A percentile compares a stretch with the other conserved stretches of the same genome.
phyloP scores from a whole-genome alignment of 2,797 vertebrate species.

The Danio choprae region DNA sequence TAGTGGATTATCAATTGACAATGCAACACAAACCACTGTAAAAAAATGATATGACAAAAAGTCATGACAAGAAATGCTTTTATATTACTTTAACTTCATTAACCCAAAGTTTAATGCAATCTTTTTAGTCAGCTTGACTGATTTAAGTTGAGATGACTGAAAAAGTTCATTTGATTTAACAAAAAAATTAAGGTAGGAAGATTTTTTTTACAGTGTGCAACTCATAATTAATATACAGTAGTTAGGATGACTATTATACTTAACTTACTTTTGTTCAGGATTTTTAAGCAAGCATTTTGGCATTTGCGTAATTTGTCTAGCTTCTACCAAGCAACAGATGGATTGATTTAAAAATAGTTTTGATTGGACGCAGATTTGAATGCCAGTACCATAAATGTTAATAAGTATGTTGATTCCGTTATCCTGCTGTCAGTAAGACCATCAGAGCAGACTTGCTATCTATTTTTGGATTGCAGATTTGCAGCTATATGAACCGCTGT shows the following conservation, averaged over 20 bases:
- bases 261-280: not conserved
- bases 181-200: too few relatives aligned
- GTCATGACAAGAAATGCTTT: too few relatives aligned
- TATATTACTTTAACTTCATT: too few relatives aligned
- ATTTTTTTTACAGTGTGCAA: too few relatives aligned
- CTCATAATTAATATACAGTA: not conserved
- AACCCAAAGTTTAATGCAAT: too few relatives aligned
- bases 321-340: not conserved
- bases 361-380: not conserved
- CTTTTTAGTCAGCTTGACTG: too few relatives aligned
- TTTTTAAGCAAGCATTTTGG: not conserved
- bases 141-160: too few relatives aligned
- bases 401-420: not conserved
- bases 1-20: too few relatives aligned
- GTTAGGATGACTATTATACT: not conserved
- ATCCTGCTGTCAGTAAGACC: not conserved
- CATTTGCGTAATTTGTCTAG: not conserved
- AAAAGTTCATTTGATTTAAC: too few relatives aligned
- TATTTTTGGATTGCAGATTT: constrained; percentile 9
- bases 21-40: too few relatives aligned
- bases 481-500: not conserved
- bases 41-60: too few relatives aligned
- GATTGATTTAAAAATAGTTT: not conserved
- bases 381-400: not conserved
- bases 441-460: not conserved